These are phyloP conservation scores for Lasioglossum figueresi DNA, from an alignment of 2,888 invertebrate genomes.

Conservation along the genomic window DNA sequence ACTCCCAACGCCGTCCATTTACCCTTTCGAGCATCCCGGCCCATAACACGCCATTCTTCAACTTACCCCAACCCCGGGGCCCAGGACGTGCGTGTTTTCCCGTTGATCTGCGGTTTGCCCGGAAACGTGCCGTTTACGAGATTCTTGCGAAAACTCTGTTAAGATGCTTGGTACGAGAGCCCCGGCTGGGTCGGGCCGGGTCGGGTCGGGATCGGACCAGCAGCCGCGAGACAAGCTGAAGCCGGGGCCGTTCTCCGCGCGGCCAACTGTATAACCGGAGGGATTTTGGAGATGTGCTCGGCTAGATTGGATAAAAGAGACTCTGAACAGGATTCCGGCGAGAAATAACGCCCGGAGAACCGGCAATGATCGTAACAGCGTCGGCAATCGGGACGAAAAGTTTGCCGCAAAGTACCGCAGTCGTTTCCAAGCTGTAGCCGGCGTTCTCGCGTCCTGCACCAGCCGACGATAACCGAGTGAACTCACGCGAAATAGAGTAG, in stretches of 20 bases:
- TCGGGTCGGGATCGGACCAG: slow-evolving; percentile 6
- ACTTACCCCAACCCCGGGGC: slow-evolving; percentile 45
- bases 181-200: background rate
- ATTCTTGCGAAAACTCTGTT: slow-evolving; percentile 72
- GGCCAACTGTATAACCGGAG: slow-evolving; percentile 34
- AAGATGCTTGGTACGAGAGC: slow-evolving; percentile 55
- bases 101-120: slow-evolving; percentile 59
- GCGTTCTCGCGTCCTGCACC: background rate
- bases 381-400: slow-evolving; percentile 39
- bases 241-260: background rate
- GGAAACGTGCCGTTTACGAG: slow-evolving; percentile 68
- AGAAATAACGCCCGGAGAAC: slow-evolving; percentile 24
- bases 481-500: background rate
- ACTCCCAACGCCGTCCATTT: slow-evolving; percentile 68
- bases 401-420: slow-evolving; percentile 27
- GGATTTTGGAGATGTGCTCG: slow-evolving; percentile 50
- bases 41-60: slow-evolving; percentile 74
- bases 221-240: background rate
- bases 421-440: background rate
- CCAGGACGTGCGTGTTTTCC: slow-evolving; percentile 69
- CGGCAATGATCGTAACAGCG: slow-evolving; percentile 46
- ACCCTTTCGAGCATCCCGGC: slow-evolving; percentile 68
- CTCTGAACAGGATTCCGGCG: slow-evolving; percentile 36
- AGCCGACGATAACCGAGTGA: background rate
- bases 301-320: slow-evolving; percentile 54